Conservation (phyloP, 2,888 invertebrate genomes). For the Nymphalis urticae region DNA sequence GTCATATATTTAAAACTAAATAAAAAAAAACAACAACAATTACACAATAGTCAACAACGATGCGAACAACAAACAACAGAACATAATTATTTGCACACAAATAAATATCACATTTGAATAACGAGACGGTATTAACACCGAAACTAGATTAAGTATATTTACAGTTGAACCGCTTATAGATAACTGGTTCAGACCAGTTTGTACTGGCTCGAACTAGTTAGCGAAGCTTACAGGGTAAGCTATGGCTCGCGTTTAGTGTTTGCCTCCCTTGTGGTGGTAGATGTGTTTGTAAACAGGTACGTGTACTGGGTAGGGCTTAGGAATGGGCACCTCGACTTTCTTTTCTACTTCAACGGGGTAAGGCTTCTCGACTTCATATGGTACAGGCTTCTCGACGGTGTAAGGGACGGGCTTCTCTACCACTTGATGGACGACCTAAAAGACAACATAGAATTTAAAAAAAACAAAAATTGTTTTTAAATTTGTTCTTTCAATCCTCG, state of each 20-base stretch:
- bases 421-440: slow-evolving; percentile 84
- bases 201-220: slow-evolving; percentile 23
- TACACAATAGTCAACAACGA: slow-evolving; percentile 78
- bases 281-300: slow-evolving; percentile 88
- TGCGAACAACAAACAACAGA: slow-evolving; percentile 69
- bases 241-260: slow-evolving; percentile 62
- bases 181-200: slow-evolving; percentile 43
- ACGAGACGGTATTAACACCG: slow-evolving; percentile 62
- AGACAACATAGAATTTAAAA: slow-evolving; percentile 26
- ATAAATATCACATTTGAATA: slow-evolving; percentile 79
- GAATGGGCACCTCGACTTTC: slow-evolving; percentile 86
- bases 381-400: slow-evolving; percentile 87
- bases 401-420: slow-evolving; percentile 88
- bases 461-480: too few species aligned
- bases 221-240: slow-evolving; percentile 32
- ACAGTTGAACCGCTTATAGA: slow-evolving; percentile 43
- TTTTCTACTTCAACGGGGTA: slow-evolving; percentile 89
- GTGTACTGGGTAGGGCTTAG: slow-evolving; percentile 88
- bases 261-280: slow-evolving; percentile 83
- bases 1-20: slow-evolving; percentile 25
- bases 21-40: slow-evolving; percentile 60
- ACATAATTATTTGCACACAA: slow-evolving; percentile 63
- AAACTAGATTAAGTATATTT: slow-evolving; percentile 65
- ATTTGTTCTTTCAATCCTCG: too few species aligned
- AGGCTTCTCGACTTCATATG: slow-evolving; percentile 87